A percentile compares a stretch with the other conserved stretches of the same genome.
These are phyloP conservation scores for Ashinkailepas kermadecensis DNA, from an alignment of 2,888 invertebrate species.

Conservation along the genomic window DNA sequence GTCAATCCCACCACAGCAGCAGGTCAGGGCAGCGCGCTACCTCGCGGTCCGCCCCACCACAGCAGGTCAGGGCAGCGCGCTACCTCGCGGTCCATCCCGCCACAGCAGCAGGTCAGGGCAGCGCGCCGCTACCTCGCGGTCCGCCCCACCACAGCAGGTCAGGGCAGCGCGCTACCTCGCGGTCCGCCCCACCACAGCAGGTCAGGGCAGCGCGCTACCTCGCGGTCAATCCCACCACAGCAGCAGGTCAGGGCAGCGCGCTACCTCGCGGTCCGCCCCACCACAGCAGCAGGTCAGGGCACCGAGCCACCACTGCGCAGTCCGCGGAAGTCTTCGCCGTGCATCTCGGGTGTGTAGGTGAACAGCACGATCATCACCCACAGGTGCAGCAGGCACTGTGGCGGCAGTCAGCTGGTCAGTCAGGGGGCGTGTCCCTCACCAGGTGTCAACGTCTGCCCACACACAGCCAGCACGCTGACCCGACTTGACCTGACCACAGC, in stretches of 20 bases:
- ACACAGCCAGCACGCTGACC: background rate
- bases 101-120: no score
- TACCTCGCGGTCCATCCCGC: no score
- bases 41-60: background rate
- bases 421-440: background rate
- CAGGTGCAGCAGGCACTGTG: constrained; percentile 56
- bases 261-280: no score
- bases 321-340: constrained; percentile 30
- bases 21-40: background rate
- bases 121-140: no score
- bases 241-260: background rate
- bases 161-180: no score
- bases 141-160: background rate
- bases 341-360: constrained; percentile 52
- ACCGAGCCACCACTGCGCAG: background rate
- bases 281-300: background rate
- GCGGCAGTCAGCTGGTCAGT: constrained; percentile 43
- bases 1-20: background rate
- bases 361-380: constrained; percentile 75
- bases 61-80: no score
- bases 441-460: background rate
- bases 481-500: no score
- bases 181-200: no score
- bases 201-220: no score
- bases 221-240: background rate